Percentiles rank a stretch among this genome's conserved stretches.
phyloP scores from a whole-genome alignment of 2,113 vertebrate species.

The Grallaria varia region DNA sequence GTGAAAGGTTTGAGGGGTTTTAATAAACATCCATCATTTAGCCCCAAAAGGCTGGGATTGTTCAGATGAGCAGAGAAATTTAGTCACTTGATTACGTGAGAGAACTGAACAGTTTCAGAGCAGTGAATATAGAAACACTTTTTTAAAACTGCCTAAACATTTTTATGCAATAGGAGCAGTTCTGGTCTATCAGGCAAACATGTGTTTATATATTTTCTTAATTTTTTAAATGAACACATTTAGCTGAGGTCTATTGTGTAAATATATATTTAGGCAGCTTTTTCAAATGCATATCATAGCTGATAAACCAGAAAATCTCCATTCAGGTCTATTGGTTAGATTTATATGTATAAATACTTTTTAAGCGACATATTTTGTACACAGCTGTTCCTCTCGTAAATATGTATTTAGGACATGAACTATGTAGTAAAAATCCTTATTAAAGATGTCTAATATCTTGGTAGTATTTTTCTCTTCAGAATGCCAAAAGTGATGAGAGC shows the following conservation, averaged over 20 bases:
- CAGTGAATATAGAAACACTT: conserved; percentile 40
- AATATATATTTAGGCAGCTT: conserved; percentile 75
- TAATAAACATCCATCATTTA: conserved; percentile 18
- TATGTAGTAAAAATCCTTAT: conserved; percentile 68
- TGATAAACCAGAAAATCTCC: conserved; percentile 69
- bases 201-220: conserved; percentile 68
- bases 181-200: conserved; percentile 62
- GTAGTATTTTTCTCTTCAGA: conserved; percentile 59
- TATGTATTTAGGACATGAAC: conserved; percentile 69
- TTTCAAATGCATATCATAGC: conserved; percentile 71
- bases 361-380: conserved; percentile 72
- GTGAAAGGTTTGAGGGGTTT: conserved; percentile 42
- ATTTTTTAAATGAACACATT: conserved; percentile 72
- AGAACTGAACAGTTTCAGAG: conserved; percentile 43
- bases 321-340: conserved; percentile 71
- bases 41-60: neutral
- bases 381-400: conserved; percentile 67
- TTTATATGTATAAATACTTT: conserved; percentile 75
- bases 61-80: conserved; percentile 25
- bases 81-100: neutral
- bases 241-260: conserved; percentile 74
- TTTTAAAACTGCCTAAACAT: conserved; percentile 63
- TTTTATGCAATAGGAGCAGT: conserved; percentile 67
- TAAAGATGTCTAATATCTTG: conserved; percentile 68
- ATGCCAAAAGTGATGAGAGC: conserved; percentile 57